Conservation (phyloP, 2,113 vertebrate genomes). For the Phalacrocorax carbo region DNA sequence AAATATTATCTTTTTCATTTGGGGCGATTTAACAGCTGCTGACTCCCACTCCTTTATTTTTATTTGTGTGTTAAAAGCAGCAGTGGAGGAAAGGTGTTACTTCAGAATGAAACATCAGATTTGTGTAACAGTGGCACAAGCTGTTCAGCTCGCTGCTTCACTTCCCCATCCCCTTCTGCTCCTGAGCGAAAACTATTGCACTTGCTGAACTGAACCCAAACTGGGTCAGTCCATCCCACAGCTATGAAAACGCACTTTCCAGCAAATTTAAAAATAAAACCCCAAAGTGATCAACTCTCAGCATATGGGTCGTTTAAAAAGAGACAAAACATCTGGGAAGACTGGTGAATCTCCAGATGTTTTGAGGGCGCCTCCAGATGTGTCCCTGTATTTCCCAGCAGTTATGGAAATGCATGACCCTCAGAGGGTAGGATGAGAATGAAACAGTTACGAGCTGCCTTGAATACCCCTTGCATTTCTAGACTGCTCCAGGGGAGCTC, state of each 20-base stretch:
- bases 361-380: background rate
- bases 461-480: background rate
- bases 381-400: background rate
- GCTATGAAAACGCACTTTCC: background rate
- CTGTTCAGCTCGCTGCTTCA: background rate
- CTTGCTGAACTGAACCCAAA: background rate
- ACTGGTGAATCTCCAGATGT: background rate
- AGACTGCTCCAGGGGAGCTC: background rate
- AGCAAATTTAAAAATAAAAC: background rate
- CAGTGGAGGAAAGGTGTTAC: background rate
- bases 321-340: background rate
- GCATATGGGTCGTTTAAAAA: background rate
- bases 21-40: background rate
- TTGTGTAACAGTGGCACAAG: background rate
- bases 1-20: background rate
- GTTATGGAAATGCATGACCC: background rate
- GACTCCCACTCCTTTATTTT: background rate
- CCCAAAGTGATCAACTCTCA: background rate
- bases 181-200: background rate
- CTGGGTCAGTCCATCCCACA: background rate
- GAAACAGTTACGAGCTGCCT: accelerated
- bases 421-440: background rate
- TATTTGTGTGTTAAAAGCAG: background rate
- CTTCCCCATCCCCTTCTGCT: background rate
- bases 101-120: background rate